Percentiles rank a stretch among this genome's conserved stretches.
These are phyloP conservation scores for Dromiciops gliroides DNA, from an alignment of 2,113 vertebrate species.

Conservation along the genomic window DNA sequence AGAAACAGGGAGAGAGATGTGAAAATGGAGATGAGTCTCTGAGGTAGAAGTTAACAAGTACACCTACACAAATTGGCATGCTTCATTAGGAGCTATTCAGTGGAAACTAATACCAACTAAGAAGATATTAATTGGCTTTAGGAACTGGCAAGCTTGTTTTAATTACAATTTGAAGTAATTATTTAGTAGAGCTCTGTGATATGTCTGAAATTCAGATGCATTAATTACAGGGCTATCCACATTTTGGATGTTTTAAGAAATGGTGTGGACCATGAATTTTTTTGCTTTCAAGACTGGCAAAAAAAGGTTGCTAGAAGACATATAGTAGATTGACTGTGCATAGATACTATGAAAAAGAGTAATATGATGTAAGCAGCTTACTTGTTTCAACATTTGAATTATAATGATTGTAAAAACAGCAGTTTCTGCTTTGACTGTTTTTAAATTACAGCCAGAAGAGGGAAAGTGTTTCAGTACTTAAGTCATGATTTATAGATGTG, in stretches of 20 bases:
- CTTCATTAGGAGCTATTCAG: constrained; percentile 56
- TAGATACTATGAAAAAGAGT: constrained; percentile 43
- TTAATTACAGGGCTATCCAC: background rate
- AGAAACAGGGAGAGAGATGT: background rate
- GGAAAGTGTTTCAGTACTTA: constrained; percentile 64
- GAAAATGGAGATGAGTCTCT: constrained; percentile 4
- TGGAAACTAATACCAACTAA: constrained; percentile 57
- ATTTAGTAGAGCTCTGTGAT: constrained; percentile 56
- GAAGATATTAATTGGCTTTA: constrained; percentile 63
- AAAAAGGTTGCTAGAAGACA: constrained; percentile 43
- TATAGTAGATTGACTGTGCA: constrained; percentile 12
- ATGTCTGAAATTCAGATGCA: constrained; percentile 36
- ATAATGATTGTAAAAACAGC: constrained; percentile 54
- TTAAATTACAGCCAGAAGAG: constrained; percentile 64
- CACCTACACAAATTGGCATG: constrained; percentile 39
- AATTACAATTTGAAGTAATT: constrained; percentile 65
- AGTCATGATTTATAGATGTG: constrained; percentile 71
- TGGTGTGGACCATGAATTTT: background rate
- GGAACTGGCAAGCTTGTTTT: constrained; percentile 56
- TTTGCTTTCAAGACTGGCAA: background rate
- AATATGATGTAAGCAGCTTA: constrained; percentile 56
- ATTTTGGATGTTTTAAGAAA: background rate
- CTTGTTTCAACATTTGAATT: constrained; percentile 67
- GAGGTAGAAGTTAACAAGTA: constrained; percentile 39
- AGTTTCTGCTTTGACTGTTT: constrained; percentile 54